Conservation (phyloP, 2,113 vertebrate genomes). For the Sinocyclocheilus maitianheensis region DNA sequence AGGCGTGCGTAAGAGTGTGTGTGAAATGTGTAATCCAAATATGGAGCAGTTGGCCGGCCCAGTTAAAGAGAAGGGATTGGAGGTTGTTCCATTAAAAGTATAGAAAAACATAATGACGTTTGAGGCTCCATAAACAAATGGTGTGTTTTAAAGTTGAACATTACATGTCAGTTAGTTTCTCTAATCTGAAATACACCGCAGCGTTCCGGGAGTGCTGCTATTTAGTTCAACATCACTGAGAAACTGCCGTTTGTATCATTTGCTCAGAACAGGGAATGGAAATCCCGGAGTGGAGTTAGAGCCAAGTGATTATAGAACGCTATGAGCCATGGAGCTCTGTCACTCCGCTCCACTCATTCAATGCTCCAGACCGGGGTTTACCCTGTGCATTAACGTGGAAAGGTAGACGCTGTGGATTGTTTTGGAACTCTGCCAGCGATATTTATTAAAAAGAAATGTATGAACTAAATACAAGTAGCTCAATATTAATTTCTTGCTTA, state of each 20-base stretch:
- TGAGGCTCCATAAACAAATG: background rate
- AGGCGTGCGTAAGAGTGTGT: too few relatives aligned
- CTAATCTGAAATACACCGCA: background rate
- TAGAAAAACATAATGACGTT: background rate
- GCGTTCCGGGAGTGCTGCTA: background rate
- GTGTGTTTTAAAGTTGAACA: background rate
- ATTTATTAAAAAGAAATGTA: background rate
- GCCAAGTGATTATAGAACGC: background rate
- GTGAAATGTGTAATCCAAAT: slow-evolving; percentile 59
- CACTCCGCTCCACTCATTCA: background rate
- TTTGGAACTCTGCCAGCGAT: background rate
- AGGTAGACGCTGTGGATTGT: too few relatives aligned
- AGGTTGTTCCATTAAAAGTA: slow-evolving; percentile 14
- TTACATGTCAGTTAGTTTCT: background rate
- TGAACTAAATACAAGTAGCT: background rate
- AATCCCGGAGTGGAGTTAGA: background rate
- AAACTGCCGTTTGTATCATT: background rate
- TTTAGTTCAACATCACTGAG: background rate
- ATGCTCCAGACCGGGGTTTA: background rate
- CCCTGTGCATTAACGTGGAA: background rate
- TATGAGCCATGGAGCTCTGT: background rate
- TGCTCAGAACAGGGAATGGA: background rate
- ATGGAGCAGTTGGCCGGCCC: slow-evolving; percentile 67
- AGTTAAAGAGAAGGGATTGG: slow-evolving; percentile 33
- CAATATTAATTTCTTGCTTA: background rate